These are phyloP conservation scores for Oophaga sylvatica DNA, from an alignment of 2,797 vertebrate species.

Conservation along the genomic window DNA sequence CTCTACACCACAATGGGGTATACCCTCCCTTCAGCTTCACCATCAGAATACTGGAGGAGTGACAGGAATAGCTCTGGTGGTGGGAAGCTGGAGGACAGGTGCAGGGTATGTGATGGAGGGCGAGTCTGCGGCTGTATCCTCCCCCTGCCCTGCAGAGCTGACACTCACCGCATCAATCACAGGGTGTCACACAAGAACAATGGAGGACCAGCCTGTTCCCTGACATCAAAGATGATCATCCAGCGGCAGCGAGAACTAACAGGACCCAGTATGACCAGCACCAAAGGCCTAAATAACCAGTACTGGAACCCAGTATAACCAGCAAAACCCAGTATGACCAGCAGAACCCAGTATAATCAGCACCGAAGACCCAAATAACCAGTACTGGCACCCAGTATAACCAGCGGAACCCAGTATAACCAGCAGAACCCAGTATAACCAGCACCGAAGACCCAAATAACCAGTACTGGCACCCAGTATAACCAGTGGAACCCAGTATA, in stretches of 20 bases:
- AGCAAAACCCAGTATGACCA: background rate
- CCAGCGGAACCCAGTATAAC: no score
- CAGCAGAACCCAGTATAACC: no score
- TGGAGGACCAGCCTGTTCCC: conserved; percentile 4
- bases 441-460: no score
- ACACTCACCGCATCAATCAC: conserved; percentile 8
- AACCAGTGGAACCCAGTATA: no score
- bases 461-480: no score
- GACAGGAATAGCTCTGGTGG: background rate
- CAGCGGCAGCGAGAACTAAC: background rate
- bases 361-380: no score
- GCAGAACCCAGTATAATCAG: no score
- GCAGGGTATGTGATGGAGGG: background rate
- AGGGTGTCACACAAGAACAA: background rate
- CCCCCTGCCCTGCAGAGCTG: background rate
- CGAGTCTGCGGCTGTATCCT: background rate
- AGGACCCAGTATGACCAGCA: background rate
- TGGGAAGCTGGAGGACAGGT: background rate
- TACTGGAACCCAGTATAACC: background rate
- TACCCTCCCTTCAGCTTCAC: background rate
- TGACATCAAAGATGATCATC: background rate
- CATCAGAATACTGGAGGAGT: background rate
- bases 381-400: no score
- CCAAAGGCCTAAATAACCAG: background rate
- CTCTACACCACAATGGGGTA: background rate